phyloP scores from a whole-genome alignment of 2,797 vertebrate species.

The Ammospiza maritima region DNA sequence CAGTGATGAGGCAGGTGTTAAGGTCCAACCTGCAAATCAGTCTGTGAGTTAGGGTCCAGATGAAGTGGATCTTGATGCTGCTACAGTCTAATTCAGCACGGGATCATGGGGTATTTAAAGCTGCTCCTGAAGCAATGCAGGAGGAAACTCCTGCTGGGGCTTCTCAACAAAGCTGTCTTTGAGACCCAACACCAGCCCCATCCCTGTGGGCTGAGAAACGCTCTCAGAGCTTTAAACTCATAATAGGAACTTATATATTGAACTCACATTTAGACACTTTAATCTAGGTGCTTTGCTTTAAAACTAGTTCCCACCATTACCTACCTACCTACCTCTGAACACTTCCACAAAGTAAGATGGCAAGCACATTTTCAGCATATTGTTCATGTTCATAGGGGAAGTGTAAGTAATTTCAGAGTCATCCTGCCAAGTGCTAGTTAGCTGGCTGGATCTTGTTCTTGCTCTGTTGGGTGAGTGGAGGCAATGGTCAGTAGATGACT shows the following conservation, averaged over 20 bases:
- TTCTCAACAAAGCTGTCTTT: not conserved
- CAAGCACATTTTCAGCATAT: not conserved
- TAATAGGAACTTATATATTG: not conserved
- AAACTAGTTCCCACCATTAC: not conserved
- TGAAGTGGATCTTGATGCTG: not conserved
- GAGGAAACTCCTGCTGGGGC: not conserved
- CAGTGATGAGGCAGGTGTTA: not conserved
- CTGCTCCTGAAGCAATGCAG: not conserved
- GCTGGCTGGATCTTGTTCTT: not conserved
- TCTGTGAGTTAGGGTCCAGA: not conserved
- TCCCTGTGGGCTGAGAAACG: not conserved
- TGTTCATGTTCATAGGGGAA: not conserved
- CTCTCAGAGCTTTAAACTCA: not conserved
- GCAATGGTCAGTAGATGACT: not conserved
- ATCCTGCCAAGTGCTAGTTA: not conserved
- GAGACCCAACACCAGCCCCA: not conserved
- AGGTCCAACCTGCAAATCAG: not conserved
- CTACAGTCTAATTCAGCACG: not conserved
- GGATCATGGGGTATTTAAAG: not conserved
- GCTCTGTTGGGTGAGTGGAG: not conserved
- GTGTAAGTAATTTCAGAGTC: not conserved
- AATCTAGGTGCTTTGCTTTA: not conserved
- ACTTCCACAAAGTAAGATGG: not conserved
- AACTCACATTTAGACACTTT: not conserved
- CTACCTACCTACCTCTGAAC: not conserved